Conservation (phyloP, 2,888 invertebrate genomes). For the Gerris lacustris region DNA sequence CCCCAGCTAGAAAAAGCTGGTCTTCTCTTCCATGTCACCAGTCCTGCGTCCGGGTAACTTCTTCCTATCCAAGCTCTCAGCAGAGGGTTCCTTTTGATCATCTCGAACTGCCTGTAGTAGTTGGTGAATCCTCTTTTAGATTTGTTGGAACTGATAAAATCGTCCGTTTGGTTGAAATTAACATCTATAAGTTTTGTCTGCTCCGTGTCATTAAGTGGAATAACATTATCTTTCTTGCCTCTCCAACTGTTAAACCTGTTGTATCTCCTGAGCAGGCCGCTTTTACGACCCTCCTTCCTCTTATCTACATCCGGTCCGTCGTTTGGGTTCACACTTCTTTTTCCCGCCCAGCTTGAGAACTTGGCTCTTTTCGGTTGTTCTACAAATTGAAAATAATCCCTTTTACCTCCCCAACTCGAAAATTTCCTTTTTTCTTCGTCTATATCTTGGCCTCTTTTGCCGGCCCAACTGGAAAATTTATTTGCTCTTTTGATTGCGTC, state of each 20-base stretch:
- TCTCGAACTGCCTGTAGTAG: not conserved
- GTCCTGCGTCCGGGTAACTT: not conserved
- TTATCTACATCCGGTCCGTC: conserved; percentile 16
- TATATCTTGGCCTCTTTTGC: conserved; percentile 20
- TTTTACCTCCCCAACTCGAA: conserved; percentile 32
- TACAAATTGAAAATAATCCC: conserved; percentile 21
- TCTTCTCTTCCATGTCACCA: conserved; percentile 12
- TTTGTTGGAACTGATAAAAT: not conserved
- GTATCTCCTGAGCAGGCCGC: not conserved
- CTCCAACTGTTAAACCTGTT: conserved; percentile 25
- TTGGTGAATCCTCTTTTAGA: not conserved
- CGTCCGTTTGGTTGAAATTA: not conserved
- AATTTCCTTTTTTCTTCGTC: conserved; percentile 8
- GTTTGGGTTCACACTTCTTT: conserved; percentile 12
- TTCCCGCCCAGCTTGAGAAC: conserved; percentile 24
- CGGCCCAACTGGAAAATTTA: conserved; percentile 8
- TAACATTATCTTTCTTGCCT: conserved; percentile 25
- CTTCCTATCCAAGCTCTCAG: conserved; percentile 8
- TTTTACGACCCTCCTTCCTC: conserved; percentile 13
- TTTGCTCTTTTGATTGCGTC: conserved; percentile 6
- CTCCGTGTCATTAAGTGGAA: not conserved
- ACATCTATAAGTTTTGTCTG: not conserved
- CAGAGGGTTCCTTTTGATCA: not conserved
- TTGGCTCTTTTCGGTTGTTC: conserved; percentile 19
- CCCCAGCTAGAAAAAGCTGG: conserved; percentile 27